Percentiles rank a stretch among this genome's conserved stretches.
Conservation (phyloP, 2,113 vertebrate species). For the Paedocypris sp. region DNA sequence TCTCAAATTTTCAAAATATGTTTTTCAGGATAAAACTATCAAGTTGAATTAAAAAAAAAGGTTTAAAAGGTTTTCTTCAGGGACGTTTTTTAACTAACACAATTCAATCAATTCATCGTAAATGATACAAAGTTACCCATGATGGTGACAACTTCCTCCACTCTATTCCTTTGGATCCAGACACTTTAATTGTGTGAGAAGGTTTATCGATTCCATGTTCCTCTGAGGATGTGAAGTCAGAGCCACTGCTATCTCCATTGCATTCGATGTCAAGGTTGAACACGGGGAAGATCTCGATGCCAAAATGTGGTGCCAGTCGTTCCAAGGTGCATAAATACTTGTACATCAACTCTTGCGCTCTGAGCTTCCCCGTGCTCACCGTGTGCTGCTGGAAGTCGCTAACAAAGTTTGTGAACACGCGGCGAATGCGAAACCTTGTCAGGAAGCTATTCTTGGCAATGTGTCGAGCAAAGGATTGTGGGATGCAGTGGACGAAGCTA, state of each 20-base stretch:
- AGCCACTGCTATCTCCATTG: slow-evolving; percentile 46
- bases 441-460: slow-evolving; percentile 66
- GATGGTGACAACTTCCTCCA: slow-evolving; percentile 57
- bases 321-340: slow-evolving; percentile 85
- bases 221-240: slow-evolving; percentile 30
- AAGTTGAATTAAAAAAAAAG: too few relatives aligned
- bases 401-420: slow-evolving; percentile 71
- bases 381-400: slow-evolving; percentile 70
- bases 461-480: slow-evolving; percentile 68
- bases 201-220: not conserved
- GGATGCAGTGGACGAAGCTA: slow-evolving; percentile 82
- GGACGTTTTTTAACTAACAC: too few relatives aligned
- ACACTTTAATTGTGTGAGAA: slow-evolving; percentile 69
- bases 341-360: slow-evolving; percentile 68
- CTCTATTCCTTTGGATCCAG: slow-evolving; percentile 66
- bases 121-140: slow-evolving; percentile 36
- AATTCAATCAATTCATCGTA: too few relatives aligned
- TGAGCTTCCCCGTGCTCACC: slow-evolving; percentile 52
- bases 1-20: too few relatives aligned
- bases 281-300: slow-evolving; percentile 57
- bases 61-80: too few relatives aligned
- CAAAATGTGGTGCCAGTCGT: slow-evolving; percentile 65
- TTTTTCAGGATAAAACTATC: too few relatives aligned
- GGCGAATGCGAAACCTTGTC: slow-evolving; percentile 67
- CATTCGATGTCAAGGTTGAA: slow-evolving; percentile 46